Evolutionary conservation across 2,888 invertebrate species (phyloP).

Genomic region (Alsophila aescularia): DNA sequence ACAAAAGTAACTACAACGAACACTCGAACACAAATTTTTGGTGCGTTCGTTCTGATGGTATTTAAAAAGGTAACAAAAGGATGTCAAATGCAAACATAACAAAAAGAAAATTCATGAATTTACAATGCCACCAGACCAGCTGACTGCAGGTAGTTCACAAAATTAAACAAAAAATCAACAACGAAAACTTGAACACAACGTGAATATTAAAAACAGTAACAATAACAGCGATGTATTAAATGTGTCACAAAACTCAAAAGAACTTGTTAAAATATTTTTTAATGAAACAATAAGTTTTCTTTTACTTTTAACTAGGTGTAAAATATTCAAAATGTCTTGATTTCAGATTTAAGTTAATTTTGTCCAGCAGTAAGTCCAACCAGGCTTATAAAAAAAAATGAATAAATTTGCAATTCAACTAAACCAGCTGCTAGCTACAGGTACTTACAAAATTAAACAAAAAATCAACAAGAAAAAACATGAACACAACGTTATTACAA

Average conservation of each 20-base stretch:
- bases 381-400: no score
- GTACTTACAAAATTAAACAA: no score
- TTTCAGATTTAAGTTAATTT: no score
- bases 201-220: slow-evolving; percentile 29
- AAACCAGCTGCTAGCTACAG: no score
- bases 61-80: slow-evolving; percentile 14
- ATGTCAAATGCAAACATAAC: slow-evolving; percentile 41
- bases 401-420: no score
- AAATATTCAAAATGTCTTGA: no score
- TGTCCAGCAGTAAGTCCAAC: no score
- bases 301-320: no score
- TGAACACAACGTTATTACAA: no score
- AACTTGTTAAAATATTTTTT: no score
- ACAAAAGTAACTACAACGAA: slow-evolving; percentile 21
- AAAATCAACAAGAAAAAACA: no score
- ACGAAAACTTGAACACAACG: slow-evolving; percentile 43
- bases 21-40: background rate
- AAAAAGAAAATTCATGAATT: slow-evolving; percentile 22
- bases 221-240: slow-evolving; percentile 17
- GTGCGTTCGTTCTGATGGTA: background rate
- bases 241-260: background rate
- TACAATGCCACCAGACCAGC: slow-evolving; percentile 35
- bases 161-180: background rate
- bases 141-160: slow-evolving; percentile 12
- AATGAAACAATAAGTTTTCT: no score